A percentile compares a stretch with the other conserved stretches of the same genome.
Conservation (phyloP, 2,888 invertebrate species). For the Agrochola litura region DNA sequence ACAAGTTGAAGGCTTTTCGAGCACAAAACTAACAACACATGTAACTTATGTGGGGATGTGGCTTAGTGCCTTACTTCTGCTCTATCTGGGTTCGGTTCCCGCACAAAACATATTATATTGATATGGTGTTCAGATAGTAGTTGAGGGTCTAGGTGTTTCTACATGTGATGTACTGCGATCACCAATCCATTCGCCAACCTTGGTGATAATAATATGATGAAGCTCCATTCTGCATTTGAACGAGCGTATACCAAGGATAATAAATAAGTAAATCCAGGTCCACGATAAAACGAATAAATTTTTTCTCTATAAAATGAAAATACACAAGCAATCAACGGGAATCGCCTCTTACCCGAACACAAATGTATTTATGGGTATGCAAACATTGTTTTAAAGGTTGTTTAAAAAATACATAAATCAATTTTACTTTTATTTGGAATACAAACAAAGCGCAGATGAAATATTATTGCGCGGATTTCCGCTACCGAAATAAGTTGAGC, state of each 20-base stretch:
- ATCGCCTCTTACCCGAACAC: constrained; percentile 42
- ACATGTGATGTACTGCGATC: not conserved
- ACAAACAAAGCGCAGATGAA: constrained; percentile 49
- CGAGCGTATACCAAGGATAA: not conserved
- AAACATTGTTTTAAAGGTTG: constrained; percentile 58
- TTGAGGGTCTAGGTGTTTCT: not conserved
- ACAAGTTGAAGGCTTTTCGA: not conserved
- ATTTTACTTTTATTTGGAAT: constrained; percentile 57
- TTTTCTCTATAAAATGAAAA: constrained; percentile 28
- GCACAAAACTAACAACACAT: not conserved
- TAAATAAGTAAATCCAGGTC: constrained; percentile 1
- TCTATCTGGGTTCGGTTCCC: not conserved
- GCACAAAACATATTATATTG: too few relatives aligned
- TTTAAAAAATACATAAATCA: constrained; percentile 54
- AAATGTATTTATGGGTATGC: constrained; percentile 45
- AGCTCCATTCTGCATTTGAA: not conserved
- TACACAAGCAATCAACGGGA: constrained; percentile 41
- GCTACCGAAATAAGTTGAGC: constrained; percentile 42
- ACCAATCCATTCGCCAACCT: not conserved
- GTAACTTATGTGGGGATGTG: fast-evolving
- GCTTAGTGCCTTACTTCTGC: not conserved
- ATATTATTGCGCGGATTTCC: constrained; percentile 58
- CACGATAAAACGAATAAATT: constrained; percentile 1
- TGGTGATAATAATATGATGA: not conserved
- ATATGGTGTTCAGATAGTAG: not conserved